Percentiles rank a stretch among this genome's conserved stretches.
phyloP scores from a whole-genome alignment of 2,113 vertebrate species.

The Esox niger region DNA sequence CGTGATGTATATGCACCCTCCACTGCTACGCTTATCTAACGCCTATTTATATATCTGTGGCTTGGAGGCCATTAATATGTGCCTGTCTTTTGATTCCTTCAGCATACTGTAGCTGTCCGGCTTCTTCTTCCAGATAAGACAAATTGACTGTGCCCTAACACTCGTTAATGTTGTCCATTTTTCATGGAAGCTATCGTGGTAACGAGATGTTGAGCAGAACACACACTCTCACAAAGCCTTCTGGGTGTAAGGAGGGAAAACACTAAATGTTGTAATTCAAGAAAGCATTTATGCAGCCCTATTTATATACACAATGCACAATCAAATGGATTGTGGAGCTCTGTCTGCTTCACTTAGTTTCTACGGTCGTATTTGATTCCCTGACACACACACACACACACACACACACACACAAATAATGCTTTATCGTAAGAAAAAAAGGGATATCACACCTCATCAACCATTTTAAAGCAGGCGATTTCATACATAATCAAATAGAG shows the following conservation, averaged over 20 bases:
- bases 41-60: conserved; percentile 48
- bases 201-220: conserved; percentile 48
- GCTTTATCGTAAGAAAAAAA: too few relatives aligned
- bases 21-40: conserved; percentile 42
- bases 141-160: conserved; percentile 49
- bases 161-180: conserved; percentile 59
- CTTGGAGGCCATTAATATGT: conserved; percentile 54
- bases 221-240: conserved; percentile 16
- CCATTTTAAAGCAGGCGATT: too few relatives aligned
- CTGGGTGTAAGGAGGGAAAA: too few relatives aligned
- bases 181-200: conserved; percentile 54
- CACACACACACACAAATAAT: too few relatives aligned
- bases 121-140: conserved; percentile 34
- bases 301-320: conserved; percentile 60
- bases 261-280: not conserved
- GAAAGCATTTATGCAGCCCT: conserved; percentile 45
- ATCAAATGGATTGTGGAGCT: conserved; percentile 37
- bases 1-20: conserved; percentile 50
- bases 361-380: too few relatives aligned
- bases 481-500: too few relatives aligned
- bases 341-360: too few relatives aligned
- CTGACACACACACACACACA: too few relatives aligned
- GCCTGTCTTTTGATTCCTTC: conserved; percentile 57
- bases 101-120: conserved; percentile 48
- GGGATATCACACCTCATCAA: too few relatives aligned